These are phyloP conservation scores for Drosophila jambulina DNA, from an alignment of 1,140 invertebrate genomes.

Conservation along the genomic window DNA sequence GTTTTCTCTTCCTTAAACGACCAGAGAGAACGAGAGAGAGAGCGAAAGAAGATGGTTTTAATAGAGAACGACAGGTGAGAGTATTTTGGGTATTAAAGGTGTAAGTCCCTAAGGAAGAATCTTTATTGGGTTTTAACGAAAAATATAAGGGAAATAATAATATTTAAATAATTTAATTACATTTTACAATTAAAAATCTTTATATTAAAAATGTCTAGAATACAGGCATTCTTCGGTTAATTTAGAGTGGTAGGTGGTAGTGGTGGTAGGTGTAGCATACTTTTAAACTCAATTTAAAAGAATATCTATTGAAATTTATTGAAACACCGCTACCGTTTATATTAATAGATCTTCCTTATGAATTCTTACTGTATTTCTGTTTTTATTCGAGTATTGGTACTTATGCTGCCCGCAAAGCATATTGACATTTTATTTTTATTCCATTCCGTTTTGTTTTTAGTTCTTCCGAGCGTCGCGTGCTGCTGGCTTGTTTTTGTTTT, in stretches of 20 bases:
- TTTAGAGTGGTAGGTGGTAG: no score
- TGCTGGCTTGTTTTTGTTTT: conserved; percentile 42
- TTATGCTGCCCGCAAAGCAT: conserved; percentile 39
- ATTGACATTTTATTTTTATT: conserved; percentile 47
- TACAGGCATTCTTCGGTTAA: no score
- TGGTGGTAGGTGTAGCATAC: background rate
- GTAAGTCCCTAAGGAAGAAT: background rate
- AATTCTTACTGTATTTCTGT: background rate
- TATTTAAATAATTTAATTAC: no score
- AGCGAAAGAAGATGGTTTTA: conserved; percentile 2
- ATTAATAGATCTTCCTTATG: background rate
- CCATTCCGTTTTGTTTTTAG: conserved; percentile 65
- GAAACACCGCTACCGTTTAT: no score
- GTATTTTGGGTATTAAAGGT: conserved; percentile 15
- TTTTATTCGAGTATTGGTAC: conserved; percentile 12
- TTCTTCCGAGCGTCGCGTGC: conserved; percentile 66
- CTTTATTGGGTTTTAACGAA: background rate
- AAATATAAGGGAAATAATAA: background rate
- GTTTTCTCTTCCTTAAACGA: conserved; percentile 3
- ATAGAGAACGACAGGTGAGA: conserved; percentile 33
- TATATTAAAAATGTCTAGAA: no score
- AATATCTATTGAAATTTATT: no score
- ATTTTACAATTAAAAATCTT: no score
- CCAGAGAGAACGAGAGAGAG: background rate
- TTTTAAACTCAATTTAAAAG: background rate